These are phyloP conservation scores for Phaethon lepturus DNA, from an alignment of 2,113 vertebrate species.

Conservation along the genomic window DNA sequence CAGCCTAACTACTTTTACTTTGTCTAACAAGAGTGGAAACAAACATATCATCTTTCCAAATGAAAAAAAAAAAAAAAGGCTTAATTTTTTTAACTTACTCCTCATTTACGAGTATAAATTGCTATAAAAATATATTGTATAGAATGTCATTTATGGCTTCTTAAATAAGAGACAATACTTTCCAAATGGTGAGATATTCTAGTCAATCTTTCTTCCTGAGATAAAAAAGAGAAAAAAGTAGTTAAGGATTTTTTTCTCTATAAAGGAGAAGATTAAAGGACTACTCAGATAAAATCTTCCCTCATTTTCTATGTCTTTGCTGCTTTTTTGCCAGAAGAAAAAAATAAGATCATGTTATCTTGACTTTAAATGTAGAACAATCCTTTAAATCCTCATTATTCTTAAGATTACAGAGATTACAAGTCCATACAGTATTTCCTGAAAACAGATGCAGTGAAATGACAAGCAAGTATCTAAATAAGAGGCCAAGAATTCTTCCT, in stretches of 20 bases:
- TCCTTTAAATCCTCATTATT: constrained; percentile 62
- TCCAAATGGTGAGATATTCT: not conserved
- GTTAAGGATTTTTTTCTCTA: not conserved
- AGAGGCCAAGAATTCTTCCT: not conserved
- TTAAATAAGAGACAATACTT: not conserved
- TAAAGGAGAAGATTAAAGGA: constrained; percentile 24
- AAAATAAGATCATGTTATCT: constrained; percentile 3
- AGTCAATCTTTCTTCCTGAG: not conserved
- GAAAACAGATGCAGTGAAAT: not conserved
- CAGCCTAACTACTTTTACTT: not conserved
- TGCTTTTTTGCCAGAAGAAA: not conserved
- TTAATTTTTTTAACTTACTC: not conserved
- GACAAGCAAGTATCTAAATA: not conserved
- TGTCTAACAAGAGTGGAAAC: not conserved
- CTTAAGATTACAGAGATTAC: constrained; percentile 45
- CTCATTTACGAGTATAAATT: not conserved
- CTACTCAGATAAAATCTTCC: not conserved
- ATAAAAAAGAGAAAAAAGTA: not conserved
- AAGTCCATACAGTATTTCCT: not conserved
- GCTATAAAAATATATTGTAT: not conserved
- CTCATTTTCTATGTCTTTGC: not conserved
- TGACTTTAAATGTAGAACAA: constrained; percentile 34
- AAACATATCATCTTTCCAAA: not conserved
- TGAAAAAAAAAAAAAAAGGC: not conserved
- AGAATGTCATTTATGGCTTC: not conserved